Percentiles rank a stretch among this genome's conserved stretches.
These are phyloP conservation scores for Alloscopus bannaensis DNA, from an alignment of 2,888 invertebrate species.

Conservation along the genomic window DNA sequence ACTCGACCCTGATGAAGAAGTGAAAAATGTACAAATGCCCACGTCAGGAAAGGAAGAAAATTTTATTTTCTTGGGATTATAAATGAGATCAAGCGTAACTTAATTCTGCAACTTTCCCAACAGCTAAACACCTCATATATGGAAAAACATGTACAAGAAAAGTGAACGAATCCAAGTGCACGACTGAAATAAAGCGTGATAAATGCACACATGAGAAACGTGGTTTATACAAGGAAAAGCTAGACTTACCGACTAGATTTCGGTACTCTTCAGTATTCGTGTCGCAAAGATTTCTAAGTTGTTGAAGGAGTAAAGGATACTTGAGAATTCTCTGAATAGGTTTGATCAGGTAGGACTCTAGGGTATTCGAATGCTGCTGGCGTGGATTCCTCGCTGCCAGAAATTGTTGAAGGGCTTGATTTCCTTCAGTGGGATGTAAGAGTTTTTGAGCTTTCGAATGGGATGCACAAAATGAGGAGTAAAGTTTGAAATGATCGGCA, in stretches of 20 bases:
- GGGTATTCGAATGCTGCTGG: constrained; percentile 96
- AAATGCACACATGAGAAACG: no score
- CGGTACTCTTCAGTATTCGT: constrained; percentile 94
- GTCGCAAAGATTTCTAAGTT: constrained; percentile 94
- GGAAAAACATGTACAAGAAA: neutral
- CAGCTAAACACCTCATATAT: constrained; percentile 1
- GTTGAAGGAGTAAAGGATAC: constrained; percentile 95
- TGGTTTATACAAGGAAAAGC: no score
- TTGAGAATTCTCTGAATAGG: constrained; percentile 98
- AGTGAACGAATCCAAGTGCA: no score
- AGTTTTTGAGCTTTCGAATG: constrained; percentile 99
- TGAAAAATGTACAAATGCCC: neutral
- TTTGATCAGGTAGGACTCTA: constrained; percentile 98
- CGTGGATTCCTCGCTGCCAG: constrained; percentile 95
- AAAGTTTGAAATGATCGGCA: constrained; percentile 98
- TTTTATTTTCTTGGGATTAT: constrained; percentile 18
- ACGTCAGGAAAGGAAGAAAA: constrained; percentile 8
- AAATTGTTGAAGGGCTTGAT: constrained; percentile 97
- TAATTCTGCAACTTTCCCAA: constrained; percentile 21
- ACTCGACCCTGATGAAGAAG: neutral
- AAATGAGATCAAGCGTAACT: constrained; percentile 50
- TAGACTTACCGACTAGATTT: constrained; percentile 81
- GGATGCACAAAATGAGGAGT: constrained; percentile 99
- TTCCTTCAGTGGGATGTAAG: constrained; percentile 98
- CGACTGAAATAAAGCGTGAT: no score